Evolutionary conservation across 2,888 invertebrate genomes (phyloP), one percentile per base, ranked within the genome.

Genomic region (Vandiemenella viatica): DNA sequence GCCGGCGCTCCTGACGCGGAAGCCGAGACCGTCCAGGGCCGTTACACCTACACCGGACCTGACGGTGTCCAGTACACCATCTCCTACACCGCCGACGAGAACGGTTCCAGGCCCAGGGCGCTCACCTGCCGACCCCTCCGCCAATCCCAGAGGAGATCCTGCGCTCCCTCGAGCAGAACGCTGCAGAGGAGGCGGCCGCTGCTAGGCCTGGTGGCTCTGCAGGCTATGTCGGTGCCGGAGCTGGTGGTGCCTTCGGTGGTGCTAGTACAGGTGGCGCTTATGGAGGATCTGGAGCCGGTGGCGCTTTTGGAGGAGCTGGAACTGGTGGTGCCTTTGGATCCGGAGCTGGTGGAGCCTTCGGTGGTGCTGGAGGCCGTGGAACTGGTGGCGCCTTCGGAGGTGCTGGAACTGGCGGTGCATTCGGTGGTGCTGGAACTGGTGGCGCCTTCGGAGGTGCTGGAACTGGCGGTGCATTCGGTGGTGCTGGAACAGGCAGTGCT

Each of bases 61-160:
- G 75, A 77, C 53, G 77, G 75, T 0, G 69, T 69, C 15, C 63
- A 66, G 1, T 73, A 74, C 62, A 68, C 72, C 1, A 65, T 76
- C 23, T 67, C 67, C 3, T 75, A 76, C 56, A 68, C 67, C 0
- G 75, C 76, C 46, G 76, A 75, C 53, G 75, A 75, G 59, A 65
- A 74, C 49, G 76, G 76, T 1, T 76, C 75, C 63, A 65, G 67
- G 37, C 67, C 76, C 1, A 75, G 56, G 76, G 76, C 0, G 69
- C 67, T 0, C 76, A 76, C 56, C 59, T 76, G 37, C 76, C 76
- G 7, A 75, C 75, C 0, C 71, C 76, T 0, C 76, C 76, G 1
- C 75, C 75, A 10, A 75, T 76, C 53, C 76, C 76, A 1, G 74
- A 72, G 48, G 74, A 70, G 20, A 76, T 76, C 56, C 64, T 72